Conservation (phyloP, 2,113 vertebrate genomes). For the Perccottus glenii region DNA sequence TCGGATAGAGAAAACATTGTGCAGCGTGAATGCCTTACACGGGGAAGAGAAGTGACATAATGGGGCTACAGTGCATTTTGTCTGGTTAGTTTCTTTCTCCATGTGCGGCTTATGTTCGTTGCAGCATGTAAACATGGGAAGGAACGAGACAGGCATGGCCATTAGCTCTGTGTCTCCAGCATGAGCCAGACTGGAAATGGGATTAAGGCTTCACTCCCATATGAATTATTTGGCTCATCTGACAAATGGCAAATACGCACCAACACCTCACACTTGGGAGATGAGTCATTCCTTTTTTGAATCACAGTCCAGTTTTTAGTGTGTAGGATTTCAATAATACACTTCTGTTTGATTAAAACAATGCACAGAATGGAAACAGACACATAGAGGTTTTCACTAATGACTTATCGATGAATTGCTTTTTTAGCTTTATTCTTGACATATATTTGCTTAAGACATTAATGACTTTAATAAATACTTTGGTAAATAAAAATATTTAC, state of each 20-base stretch:
- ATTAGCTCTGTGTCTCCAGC: slow-evolving; percentile 15
- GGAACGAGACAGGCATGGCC: slow-evolving; percentile 35
- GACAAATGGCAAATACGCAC: slow-evolving; percentile 16
- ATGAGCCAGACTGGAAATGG: slow-evolving; percentile 35
- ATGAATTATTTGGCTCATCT: slow-evolving; percentile 36
- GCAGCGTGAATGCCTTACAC: slow-evolving; percentile 31
- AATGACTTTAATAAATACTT: too few relatives aligned
- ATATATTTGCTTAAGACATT: not conserved
- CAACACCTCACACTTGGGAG: slow-evolving; percentile 21
- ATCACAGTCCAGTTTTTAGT: slow-evolving; percentile 46
- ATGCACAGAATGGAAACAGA: slow-evolving; percentile 3
- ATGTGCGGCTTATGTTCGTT: slow-evolving; percentile 32
- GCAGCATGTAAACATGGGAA: slow-evolving; percentile 1
- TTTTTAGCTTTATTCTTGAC: not conserved
- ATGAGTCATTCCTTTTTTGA: slow-evolving; percentile 68
- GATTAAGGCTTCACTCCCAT: slow-evolving; percentile 45
- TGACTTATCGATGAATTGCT: not conserved
- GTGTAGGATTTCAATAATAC: slow-evolving; percentile 20
- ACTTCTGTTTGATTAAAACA: slow-evolving; percentile 1
- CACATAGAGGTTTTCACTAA: too few relatives aligned
- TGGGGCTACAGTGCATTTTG: slow-evolving; percentile 57
- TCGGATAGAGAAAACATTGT: slow-evolving; percentile 34
- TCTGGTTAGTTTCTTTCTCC: slow-evolving; percentile 38
- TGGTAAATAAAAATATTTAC: too few relatives aligned
- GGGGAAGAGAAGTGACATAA: slow-evolving; percentile 63